Evolutionary conservation across 2,113 vertebrate species (phyloP).

Genomic region (Lophotis ruficrista): DNA sequence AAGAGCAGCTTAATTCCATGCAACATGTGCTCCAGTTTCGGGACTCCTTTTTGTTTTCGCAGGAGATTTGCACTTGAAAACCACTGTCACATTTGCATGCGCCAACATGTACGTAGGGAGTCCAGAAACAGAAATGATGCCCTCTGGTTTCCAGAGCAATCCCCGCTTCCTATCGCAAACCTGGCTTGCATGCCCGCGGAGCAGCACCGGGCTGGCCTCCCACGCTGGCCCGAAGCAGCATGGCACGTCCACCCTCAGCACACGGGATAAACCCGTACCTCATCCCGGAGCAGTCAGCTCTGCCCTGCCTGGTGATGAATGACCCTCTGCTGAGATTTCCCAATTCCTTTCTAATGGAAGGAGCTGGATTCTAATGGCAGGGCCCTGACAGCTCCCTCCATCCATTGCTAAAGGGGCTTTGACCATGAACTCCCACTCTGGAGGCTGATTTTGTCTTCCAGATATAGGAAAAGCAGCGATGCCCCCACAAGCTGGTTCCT

Average conservation of each 20-base stretch:
- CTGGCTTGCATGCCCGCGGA: background rate
- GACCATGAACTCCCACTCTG: background rate
- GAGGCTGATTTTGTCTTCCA: background rate
- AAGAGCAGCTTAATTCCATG: background rate
- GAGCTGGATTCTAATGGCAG: background rate
- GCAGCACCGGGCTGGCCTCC: background rate
- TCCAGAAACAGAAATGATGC: background rate
- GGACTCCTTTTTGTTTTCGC: conserved; percentile 6
- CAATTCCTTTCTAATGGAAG: background rate
- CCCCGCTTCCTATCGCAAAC: background rate
- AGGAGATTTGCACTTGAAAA: conserved; percentile 56
- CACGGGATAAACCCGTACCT: background rate
- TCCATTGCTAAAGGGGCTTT: background rate
- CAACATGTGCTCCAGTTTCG: background rate
- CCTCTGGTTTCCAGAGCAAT: background rate
- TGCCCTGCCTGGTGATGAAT: background rate
- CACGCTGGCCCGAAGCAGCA: background rate
- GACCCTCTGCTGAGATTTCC: background rate
- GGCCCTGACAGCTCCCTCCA: background rate
- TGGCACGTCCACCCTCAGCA: fast-evolving
- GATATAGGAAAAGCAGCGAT: background rate
- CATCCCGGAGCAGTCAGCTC: fast-evolving
- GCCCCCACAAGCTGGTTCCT: background rate
- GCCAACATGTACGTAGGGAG: background rate
- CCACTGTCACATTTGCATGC: conserved; percentile 23